Base-by-base conservation (phyloP, 2,797 vertebrate species). In the Aphelocoma californica region DNA sequence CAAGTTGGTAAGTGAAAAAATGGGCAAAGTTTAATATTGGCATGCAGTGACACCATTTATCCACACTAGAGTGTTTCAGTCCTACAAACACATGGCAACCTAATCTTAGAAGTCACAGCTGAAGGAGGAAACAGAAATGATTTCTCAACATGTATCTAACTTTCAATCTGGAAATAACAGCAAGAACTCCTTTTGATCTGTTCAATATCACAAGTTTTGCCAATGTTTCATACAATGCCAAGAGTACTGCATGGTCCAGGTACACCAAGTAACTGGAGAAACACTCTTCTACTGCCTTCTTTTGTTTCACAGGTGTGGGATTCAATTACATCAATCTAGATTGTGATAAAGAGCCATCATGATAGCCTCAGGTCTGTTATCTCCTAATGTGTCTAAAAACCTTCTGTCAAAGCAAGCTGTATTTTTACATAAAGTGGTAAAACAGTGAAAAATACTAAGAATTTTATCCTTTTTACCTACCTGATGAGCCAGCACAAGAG, bases 181-280 rank as follows among this genome's bases (percentile, higher is more conserved):
- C 14, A 57, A 77, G 24, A 64, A 18, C 32, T 60, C 8, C 4
- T 42, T 79, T 42, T 57, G 15, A 48, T 44, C 45, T 38, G 23
- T 28, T 81, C n/a, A 54, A 6, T 34, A 17, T 2, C 29, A 36
- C 25, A 64, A 40, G 18, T 72, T 60, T 64, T 84, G 29, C 4
- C 9, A 80, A 36, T 0, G 0, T 32, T 71, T 87, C 36, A 8
- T 58, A 50, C 29, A 36, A 18, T n/a, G 18, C 2, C 1, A 34
- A 44, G 9, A 20, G 16, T 15, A 29, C 6, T 44, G 18, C 12
- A 19, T 6, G 7, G 15, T 25, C 7, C 19, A 64, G 18, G 7
- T 15, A 38, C 12, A 38, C 2, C 7, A 47, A 70, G 12, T 44
- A 71, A 62, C 21, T 53, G 28, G 34, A 70, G 25, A 70, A 74